Conservation (phyloP, 1,140 invertebrate species). For the Glossosoma conforme region DNA sequence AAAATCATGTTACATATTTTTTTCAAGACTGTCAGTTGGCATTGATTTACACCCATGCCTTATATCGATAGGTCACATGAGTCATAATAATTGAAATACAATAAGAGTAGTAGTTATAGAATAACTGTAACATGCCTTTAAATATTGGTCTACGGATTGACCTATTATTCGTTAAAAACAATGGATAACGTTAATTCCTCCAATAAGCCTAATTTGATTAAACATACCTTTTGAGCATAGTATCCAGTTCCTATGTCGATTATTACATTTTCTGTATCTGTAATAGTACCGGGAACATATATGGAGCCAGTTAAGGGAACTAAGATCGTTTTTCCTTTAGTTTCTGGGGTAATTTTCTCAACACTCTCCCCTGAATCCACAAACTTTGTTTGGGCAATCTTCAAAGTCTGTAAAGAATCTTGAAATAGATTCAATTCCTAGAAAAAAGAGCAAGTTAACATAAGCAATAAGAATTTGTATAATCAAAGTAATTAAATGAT, state of each 20-base stretch:
- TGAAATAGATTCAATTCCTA: constrained; percentile 83
- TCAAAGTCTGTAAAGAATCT: constrained; percentile 81
- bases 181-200: too few relatives aligned
- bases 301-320: constrained; percentile 91
- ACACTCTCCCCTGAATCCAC: constrained; percentile 80
- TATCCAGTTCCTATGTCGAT: constrained; percentile 95
- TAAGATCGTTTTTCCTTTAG: constrained; percentile 75
- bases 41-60: too few relatives aligned
- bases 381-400: constrained; percentile 87
- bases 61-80: too few relatives aligned
- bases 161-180: too few relatives aligned
- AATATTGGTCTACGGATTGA: too few relatives aligned
- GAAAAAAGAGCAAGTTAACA: constrained; percentile 31
- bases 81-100: too few relatives aligned
- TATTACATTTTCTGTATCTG: constrained; percentile 76
- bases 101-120: too few relatives aligned
- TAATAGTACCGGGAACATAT: constrained; percentile 86
- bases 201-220: too few relatives aligned
- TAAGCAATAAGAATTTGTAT: constrained; percentile 3
- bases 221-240: constrained; percentile 78
- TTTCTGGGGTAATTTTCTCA: constrained; percentile 69
- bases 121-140: too few relatives aligned
- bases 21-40: too few relatives aligned
- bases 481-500: constrained; percentile 6
- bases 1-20: too few relatives aligned